Conservation (phyloP, 2,888 invertebrate species). For the Lasioglossum vierecki region DNA sequence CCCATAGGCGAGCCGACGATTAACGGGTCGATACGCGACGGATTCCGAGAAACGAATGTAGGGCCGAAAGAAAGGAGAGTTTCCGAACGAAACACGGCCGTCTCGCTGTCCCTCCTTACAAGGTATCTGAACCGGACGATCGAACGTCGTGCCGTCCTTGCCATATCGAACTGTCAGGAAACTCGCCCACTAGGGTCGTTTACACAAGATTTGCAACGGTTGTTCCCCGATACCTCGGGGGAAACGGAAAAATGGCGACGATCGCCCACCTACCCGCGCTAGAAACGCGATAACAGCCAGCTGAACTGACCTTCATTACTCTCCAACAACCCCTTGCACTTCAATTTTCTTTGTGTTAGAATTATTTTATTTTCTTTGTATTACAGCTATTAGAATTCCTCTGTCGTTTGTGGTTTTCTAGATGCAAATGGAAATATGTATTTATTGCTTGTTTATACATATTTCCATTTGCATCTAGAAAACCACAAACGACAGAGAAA, state of each 20-base stretch:
- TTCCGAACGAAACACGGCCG: slow-evolving; percentile 62
- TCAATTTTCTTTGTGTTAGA: background rate
- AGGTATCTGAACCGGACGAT: slow-evolving; percentile 68
- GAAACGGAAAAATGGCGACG: background rate
- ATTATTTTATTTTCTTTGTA: background rate
- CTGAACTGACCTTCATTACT: background rate
- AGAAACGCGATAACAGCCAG: background rate
- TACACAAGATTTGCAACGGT: slow-evolving; percentile 37
- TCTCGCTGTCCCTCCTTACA: slow-evolving; percentile 78
- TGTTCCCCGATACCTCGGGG: background rate
- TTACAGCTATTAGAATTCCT: background rate
- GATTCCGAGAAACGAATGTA: slow-evolving; percentile 67
- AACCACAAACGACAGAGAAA: background rate
- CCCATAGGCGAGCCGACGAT: slow-evolving; percentile 47
- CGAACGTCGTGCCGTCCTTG: slow-evolving; percentile 67
- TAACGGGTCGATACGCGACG: slow-evolving; percentile 60
- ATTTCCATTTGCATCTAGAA: too few species aligned
- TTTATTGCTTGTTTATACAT: too few species aligned
- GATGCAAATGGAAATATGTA: too few species aligned
- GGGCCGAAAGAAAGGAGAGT: slow-evolving; percentile 72
- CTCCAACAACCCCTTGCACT: background rate
- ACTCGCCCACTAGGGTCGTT: slow-evolving; percentile 59
- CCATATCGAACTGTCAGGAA: slow-evolving; percentile 62
- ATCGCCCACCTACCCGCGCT: background rate
- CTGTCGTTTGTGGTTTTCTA: background rate